Conservation (phyloP, 2,113 vertebrate genomes). For the Picathartes gymnocephalus region DNA sequence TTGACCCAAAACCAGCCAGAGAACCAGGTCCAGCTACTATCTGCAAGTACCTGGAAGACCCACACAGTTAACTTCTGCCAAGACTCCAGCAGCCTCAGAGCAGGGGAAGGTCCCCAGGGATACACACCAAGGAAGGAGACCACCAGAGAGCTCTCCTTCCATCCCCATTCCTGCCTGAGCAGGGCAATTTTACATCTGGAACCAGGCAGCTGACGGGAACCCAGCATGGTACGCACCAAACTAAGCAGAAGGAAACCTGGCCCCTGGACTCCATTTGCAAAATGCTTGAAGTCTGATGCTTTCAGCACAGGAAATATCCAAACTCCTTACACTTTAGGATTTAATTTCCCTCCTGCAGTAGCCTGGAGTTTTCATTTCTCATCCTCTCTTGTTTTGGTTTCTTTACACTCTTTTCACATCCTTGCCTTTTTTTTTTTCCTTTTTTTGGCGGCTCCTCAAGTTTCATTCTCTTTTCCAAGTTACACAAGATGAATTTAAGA, state of each 20-base stretch:
- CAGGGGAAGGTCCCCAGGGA: neutral
- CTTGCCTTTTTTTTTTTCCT: neutral
- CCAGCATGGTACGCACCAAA: neutral
- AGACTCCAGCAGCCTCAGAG: neutral
- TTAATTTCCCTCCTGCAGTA: neutral
- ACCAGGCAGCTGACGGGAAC: neutral
- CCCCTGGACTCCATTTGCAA: neutral
- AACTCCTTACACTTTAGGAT: neutral
- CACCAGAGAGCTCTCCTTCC: neutral
- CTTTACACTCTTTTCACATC: neutral
- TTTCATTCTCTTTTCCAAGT: constrained; percentile 19
- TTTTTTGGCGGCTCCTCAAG: neutral
- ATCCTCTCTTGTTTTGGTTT: constrained; percentile 15
- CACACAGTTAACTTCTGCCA: neutral
- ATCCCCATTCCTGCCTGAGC: neutral
- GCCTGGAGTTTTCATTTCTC: constrained; percentile 24
- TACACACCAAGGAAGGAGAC: neutral
- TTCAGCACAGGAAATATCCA: constrained; percentile 14
- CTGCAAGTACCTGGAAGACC: neutral
- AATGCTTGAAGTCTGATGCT: neutral
- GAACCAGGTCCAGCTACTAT: neutral
- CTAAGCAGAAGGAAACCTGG: neutral
- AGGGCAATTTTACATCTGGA: neutral
- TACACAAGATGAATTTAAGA: neutral
- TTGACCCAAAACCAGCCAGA: neutral